Evolutionary conservation across 2,797 vertebrate genomes (phyloP), one percentile per base, ranked within the genome.

Genomic region (Chiroxiphia lanceolata): DNA sequence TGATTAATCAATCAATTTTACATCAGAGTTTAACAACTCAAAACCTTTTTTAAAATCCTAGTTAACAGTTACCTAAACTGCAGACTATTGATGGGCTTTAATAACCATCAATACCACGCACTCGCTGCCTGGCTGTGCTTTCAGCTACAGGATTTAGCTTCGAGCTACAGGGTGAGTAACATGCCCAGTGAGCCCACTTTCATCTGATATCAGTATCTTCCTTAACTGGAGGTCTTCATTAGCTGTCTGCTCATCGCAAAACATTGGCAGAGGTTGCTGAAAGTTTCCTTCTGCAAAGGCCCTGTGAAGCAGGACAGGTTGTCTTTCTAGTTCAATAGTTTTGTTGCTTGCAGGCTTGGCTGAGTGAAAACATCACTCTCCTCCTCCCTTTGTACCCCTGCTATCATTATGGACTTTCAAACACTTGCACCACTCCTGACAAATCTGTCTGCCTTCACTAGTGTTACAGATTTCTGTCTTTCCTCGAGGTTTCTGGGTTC

Each of bases 141-240:
- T 81, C 83, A 83, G 65, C 50, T 42, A 64, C 19, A 51, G 79
- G 82, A 92, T 91, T 95, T 87, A 57, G 56, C 91, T 90, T 56
- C 0, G 0, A 86, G 87, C 72, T 80, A 48, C 14, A 44, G 61
- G 34, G 56, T 38, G 34, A 84, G 25, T 57, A 83, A 48, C 71
- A 68, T 56, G n/a, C 57, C 47, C 78, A 80, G 40, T 0, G 4
- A 83, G 71, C 14, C 80, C 71, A 53, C 70, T 85, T 83, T 92
- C 86, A 87, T 34, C 53, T 6, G 3, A 8, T 18, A 45, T 75
- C 34, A 87, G 42, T 18, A n/a, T 75, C 88, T 38, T 19, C 65
- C 87, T 89, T 69, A 60, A 83, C 64, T 33, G 86, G 40, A 93
- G 63, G 33, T 74, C 47, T 70, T 93, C 56, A 68, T 96, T 85